These are phyloP conservation scores for Orestias chungarensis DNA, from an alignment of 2,797 vertebrate genomes.

Conservation along the genomic window DNA sequence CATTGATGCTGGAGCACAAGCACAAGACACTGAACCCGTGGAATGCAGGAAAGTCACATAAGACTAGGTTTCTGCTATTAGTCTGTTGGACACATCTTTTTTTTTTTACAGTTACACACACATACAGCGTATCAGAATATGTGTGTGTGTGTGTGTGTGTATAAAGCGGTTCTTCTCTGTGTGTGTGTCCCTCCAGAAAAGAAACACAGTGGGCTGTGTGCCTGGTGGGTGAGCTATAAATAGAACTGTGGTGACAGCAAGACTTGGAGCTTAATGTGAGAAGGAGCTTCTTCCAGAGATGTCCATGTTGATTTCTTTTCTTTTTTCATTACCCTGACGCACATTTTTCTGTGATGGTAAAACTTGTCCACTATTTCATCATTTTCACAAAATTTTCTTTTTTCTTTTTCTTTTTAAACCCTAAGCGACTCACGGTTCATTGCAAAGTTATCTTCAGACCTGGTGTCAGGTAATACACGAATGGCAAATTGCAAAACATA, in stretches of 20 bases:
- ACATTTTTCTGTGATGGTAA: constrained; percentile 18
- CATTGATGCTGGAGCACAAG: too few relatives aligned
- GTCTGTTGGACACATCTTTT: background rate
- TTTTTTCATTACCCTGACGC: constrained; percentile 23
- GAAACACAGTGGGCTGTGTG: constrained; percentile 52
- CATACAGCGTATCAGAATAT: background rate
- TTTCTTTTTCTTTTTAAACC: background rate
- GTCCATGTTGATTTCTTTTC: constrained; percentile 34
- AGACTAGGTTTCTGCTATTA: constrained; percentile 1
- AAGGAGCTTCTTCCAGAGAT: constrained; percentile 59
- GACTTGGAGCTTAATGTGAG: constrained; percentile 60
- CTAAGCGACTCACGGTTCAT: background rate
- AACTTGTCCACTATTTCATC: background rate
- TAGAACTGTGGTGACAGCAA: constrained; percentile 70
- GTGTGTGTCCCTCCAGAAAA: constrained; percentile 39
- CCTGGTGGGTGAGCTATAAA: constrained; percentile 71
- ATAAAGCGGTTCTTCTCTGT: constrained; percentile 36
- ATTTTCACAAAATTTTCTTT: too few relatives aligned
- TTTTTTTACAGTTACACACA: background rate
- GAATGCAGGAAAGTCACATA: constrained; percentile 1
- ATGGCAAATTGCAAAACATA: too few relatives aligned
- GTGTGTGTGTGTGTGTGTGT: constrained; percentile 14
- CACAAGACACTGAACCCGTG: constrained; percentile 11
- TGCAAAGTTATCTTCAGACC: background rate
- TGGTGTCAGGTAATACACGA: too few relatives aligned